phyloP scores from a whole-genome alignment of 2,888 invertebrate species.

The Thysanoteuthis rhombus region DNA sequence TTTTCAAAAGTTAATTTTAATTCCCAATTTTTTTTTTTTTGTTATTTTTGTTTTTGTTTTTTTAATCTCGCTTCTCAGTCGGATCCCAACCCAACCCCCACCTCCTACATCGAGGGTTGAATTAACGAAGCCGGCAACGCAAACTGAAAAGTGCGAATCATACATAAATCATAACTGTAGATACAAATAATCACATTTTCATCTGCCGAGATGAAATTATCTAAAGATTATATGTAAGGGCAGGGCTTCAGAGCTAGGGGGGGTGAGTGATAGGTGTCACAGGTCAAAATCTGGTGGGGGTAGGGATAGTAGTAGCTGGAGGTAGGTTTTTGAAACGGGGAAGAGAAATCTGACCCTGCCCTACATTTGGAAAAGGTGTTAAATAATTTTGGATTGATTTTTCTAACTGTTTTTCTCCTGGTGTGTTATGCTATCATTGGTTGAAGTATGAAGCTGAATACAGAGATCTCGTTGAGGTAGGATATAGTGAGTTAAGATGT shows the following conservation, averaged over 20 bases:
- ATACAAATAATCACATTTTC: constrained; percentile 12
- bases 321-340: neutral
- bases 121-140: neutral
- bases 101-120: neutral
- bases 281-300: neutral
- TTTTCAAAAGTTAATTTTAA: neutral
- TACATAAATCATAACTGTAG: neutral
- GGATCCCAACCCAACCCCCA: neutral
- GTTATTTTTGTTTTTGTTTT: too few species aligned
- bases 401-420: neutral
- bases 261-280: neutral
- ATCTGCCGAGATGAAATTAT: neutral
- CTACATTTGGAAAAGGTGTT: neutral
- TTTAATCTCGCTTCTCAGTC: neutral
- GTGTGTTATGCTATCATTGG: too few species aligned
- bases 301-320: neutral
- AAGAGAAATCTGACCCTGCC: neutral
- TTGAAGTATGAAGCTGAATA: too few species aligned
- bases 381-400: neutral
- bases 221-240: neutral
- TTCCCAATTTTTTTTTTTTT: neutral
- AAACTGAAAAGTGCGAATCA: neutral
- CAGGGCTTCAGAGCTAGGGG: neutral
- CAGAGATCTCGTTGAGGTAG: too few species aligned
- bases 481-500: too few species aligned